Percentiles rank a stretch among this genome's conserved stretches.
Conservation (phyloP, 2,888 invertebrate genomes). For the Eristalinus sepulchralis region DNA sequence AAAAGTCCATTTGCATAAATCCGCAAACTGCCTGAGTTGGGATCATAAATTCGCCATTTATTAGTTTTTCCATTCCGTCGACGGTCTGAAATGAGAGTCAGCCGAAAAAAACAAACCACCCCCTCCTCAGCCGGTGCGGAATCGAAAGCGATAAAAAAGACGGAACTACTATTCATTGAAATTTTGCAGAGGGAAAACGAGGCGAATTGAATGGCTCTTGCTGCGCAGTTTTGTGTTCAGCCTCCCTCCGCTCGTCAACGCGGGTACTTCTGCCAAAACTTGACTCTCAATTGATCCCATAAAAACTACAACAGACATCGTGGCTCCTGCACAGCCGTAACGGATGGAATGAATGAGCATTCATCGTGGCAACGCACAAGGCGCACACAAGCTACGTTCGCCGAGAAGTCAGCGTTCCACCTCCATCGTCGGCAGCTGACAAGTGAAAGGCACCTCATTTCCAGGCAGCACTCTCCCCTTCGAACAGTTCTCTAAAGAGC, state of each 20-base stretch:
- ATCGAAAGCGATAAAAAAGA: slow-evolving; percentile 6
- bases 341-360: not conserved
- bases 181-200: slow-evolving; percentile 24
- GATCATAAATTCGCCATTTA: slow-evolving; percentile 51
- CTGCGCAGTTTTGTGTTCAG: not conserved
- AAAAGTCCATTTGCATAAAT: slow-evolving; percentile 51
- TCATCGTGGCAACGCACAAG: slow-evolving; percentile 1
- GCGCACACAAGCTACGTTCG: slow-evolving; percentile 16
- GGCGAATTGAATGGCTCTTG: slow-evolving; percentile 4
- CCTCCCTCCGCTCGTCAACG: not conserved
- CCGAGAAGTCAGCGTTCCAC: not conserved
- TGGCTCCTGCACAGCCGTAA: slow-evolving; percentile 1
- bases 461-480: not conserved
- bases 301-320: slow-evolving; percentile 31
- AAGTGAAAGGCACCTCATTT: not conserved
- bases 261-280: slow-evolving; percentile 32
- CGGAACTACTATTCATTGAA: slow-evolving; percentile 30
- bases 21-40: slow-evolving; percentile 37
- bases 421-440: not conserved
- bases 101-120: slow-evolving; percentile 10
- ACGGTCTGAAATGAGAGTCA: slow-evolving; percentile 36
- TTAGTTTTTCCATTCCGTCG: slow-evolving; percentile 50
- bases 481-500: not conserved
- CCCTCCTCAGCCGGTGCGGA: not conserved
- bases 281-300: slow-evolving; percentile 57